Conservation (phyloP, 1,140 invertebrate species). For the Aricia agestis region DNA sequence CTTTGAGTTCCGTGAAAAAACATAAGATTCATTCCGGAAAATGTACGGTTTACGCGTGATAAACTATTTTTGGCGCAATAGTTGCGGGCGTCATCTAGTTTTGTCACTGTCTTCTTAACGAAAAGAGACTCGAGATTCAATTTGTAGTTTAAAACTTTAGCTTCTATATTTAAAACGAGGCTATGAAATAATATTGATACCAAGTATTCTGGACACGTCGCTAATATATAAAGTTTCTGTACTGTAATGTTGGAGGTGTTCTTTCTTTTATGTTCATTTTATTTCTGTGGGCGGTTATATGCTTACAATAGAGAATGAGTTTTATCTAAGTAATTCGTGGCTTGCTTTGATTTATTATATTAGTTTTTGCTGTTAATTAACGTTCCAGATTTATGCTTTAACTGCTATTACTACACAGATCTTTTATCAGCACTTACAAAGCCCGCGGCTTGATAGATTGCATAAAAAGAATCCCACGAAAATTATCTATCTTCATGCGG, state of each 20-base stretch:
- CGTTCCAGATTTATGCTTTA: too few relatives aligned
- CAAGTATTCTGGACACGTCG: neutral
- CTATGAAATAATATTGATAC: neutral
- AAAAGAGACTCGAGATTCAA: neutral
- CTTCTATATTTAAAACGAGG: neutral
- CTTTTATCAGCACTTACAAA: too few relatives aligned
- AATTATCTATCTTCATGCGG: too few relatives aligned
- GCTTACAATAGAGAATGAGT: neutral
- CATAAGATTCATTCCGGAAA: too few relatives aligned
- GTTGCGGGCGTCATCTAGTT: too few relatives aligned
- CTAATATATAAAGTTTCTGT: neutral
- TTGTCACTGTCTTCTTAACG: too few relatives aligned
- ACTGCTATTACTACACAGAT: too few relatives aligned
- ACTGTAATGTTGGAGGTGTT: neutral
- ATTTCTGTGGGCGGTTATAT: neutral
- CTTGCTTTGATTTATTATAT: neutral
- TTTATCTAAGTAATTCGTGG: neutral
- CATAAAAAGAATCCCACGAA: too few relatives aligned
- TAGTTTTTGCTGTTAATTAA: neutral
- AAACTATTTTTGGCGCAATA: too few relatives aligned
- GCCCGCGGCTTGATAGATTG: too few relatives aligned
- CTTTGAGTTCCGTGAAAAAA: too few relatives aligned
- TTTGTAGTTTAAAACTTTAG: neutral
- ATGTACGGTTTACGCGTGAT: too few relatives aligned
- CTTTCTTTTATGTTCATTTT: neutral